Base-by-base conservation (phyloP, 2,888 invertebrate genomes). In the Koerneria pararmatus region DNA sequence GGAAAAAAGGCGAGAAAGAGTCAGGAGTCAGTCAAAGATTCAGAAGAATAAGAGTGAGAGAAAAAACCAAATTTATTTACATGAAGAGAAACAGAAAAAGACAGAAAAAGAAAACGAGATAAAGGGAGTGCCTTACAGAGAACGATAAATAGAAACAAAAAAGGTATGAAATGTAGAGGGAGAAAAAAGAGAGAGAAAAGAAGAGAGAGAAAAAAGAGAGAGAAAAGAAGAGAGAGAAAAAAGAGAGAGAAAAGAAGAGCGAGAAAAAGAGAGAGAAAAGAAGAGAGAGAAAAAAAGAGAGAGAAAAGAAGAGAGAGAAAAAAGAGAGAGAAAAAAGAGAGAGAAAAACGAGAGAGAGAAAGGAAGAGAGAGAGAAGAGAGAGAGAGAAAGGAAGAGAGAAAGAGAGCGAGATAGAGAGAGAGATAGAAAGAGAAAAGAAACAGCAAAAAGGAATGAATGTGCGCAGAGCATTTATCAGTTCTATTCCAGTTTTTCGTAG, bases 271-370 rank as follows among this genome's bases (percentile, higher is more conserved):
- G 19, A 19, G 19, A 19, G 19, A 8, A 41, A 19, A 41, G 41
- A 19, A 41, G 41, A 41, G 41, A 41, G 41, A 41, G 41, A 19
- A 41, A 19, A 41, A 19, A 41, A 19, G 19, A 19, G 19, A 19
- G 41, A 41, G 41, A 41, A 19, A 41, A 19, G 19, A 19, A 41
- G 41, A 41, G 41, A 19, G 19, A 19, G 19, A 19, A 41, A 19
- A 41, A 19, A 41, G 41, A 41, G 41, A 41, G 41, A 41, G 41
- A 19, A 19, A 41, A 19, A 19, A 19, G 19, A 75, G 82, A 19
- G 46, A 31, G 19, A 19, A 19, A 41, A 19, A 41, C 11, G 19
- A 19, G 41, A n/a, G n/a, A n/a, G n/a, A n/a, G n/a, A n/a, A n/a
- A n/a, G n/a, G n/a, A n/a, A n/a, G n/a, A n/a, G n/a, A 19, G 19